phyloP scores from a whole-genome alignment of 2,797 vertebrate genomes.

The Phrynocephalus guinanensis region DNA sequence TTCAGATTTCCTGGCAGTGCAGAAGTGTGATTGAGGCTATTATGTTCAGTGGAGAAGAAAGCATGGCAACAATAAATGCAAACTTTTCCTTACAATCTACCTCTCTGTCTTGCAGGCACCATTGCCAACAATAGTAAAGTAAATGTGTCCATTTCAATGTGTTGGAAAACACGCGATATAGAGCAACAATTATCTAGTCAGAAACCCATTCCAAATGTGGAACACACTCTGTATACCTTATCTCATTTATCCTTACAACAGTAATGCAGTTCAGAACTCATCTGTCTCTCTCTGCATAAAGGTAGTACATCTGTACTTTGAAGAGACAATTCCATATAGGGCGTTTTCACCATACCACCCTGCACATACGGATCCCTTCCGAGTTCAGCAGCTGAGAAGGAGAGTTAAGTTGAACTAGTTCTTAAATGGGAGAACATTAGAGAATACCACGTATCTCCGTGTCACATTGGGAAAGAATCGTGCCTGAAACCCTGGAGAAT shows the following conservation, averaged over 20 bases:
- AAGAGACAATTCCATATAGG: not conserved
- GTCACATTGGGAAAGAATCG: too few species aligned
- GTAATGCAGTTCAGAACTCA: not conserved
- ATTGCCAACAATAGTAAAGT: not conserved
- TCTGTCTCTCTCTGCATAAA: not conserved
- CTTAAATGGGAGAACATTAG: too few species aligned
- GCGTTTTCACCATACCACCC: too few species aligned
- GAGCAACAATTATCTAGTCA: not conserved
- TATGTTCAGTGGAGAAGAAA: not conserved
- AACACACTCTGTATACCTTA: not conserved
- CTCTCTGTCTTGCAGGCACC: not conserved
- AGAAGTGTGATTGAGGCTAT: slow-evolving; percentile 1
- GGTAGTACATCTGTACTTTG: not conserved
- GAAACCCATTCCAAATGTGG: not conserved
- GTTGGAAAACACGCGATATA: not conserved
- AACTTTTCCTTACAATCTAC: not conserved
- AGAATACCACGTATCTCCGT: too few species aligned
- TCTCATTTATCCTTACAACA: not conserved
- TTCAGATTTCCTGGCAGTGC: slow-evolving; percentile 7
- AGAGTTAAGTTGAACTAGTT: too few species aligned
- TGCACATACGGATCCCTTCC: too few species aligned
- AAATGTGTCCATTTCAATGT: not conserved
- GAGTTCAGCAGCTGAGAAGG: too few species aligned
- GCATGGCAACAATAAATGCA: not conserved
- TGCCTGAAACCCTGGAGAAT: too few species aligned